A percentile compares a stretch with the other conserved stretches of the same genome.
Evolutionary conservation across 2,113 vertebrate species (phyloP).

Genomic region (Charina bottae): DNA sequence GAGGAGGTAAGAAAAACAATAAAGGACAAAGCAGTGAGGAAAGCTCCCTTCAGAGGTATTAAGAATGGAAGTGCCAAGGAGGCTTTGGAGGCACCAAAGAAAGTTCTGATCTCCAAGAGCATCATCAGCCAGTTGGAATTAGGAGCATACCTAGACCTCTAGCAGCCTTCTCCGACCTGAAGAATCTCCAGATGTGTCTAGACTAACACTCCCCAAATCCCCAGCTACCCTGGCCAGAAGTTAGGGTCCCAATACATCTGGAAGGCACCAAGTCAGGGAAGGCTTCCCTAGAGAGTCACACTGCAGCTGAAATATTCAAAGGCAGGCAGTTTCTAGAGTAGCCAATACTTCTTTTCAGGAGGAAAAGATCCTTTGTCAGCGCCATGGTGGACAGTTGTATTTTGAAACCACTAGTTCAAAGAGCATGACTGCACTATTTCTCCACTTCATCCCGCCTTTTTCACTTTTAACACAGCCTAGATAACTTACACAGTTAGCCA

Average conservation of each 20-base stretch:
- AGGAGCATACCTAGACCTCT: background rate
- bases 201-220: background rate
- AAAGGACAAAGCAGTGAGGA: slow-evolving; percentile 26
- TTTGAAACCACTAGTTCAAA: slow-evolving; percentile 82
- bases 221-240: background rate
- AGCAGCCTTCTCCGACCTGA: background rate
- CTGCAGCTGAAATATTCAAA: slow-evolving; percentile 32
- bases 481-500: slow-evolving; percentile 45
- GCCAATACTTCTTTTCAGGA: background rate
- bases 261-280: background rate
- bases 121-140: background rate
- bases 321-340: background rate
- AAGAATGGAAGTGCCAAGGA: background rate
- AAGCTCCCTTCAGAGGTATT: background rate
- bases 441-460: slow-evolving; percentile 51
- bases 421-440: slow-evolving; percentile 76
- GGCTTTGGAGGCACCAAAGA: background rate
- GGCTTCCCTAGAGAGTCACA: background rate
- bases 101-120: background rate
- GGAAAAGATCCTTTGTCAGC: slow-evolving; percentile 61
- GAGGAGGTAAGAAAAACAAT: slow-evolving; percentile 26
- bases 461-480: slow-evolving; percentile 64
- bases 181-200: background rate
- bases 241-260: background rate
- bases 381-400: slow-evolving; percentile 67